Percentiles rank a stretch among this genome's conserved stretches.
phyloP scores from a whole-genome alignment of 2,797 vertebrate species.

The Carapus acus region DNA sequence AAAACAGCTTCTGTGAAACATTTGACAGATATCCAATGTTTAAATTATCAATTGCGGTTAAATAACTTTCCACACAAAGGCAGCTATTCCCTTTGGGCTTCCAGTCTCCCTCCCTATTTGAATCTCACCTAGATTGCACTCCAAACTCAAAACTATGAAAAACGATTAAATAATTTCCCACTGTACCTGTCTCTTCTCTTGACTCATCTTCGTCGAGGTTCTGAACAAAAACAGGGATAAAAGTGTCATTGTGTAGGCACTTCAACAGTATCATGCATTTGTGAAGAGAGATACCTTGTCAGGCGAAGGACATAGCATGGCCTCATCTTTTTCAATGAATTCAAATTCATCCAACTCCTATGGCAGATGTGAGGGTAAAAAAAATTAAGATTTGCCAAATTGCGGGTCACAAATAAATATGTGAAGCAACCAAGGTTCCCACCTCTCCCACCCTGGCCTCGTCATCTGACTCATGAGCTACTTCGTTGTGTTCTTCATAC shows the following conservation, averaged over 20 bases:
- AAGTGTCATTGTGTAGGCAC: too few species aligned
- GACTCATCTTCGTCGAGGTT: conserved; percentile 72
- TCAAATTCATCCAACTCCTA: conserved; percentile 41
- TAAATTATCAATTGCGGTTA: conserved; percentile 30
- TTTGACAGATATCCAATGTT: conserved; percentile 3
- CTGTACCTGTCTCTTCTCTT: conserved; percentile 88
- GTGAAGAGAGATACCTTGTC: conserved; percentile 42
- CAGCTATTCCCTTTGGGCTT: conserved; percentile 89
- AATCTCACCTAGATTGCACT: conserved; percentile 60
- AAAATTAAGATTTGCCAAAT: neutral
- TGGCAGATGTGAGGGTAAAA: conserved; percentile 17
- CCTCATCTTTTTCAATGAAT: conserved; percentile 43
- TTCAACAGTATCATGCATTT: neutral
- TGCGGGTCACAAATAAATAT: neutral
- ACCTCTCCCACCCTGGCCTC: conserved; percentile 49
- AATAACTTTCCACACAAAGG: conserved; percentile 69
- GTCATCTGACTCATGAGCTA: conserved; percentile 35
- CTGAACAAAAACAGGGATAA: conserved; percentile 12
- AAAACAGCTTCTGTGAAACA: neutral
- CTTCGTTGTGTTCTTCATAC: conserved; percentile 44
- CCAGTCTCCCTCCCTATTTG: conserved; percentile 88
- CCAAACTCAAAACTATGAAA: conserved; percentile 58
- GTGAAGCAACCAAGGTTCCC: neutral
- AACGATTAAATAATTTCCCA: conserved; percentile 44
- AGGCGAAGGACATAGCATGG: conserved; percentile 27